Percentiles rank a stretch among this genome's conserved stretches.
phyloP scores from a whole-genome alignment of 2,113 vertebrate species.

The Nesoenas mayeri region DNA sequence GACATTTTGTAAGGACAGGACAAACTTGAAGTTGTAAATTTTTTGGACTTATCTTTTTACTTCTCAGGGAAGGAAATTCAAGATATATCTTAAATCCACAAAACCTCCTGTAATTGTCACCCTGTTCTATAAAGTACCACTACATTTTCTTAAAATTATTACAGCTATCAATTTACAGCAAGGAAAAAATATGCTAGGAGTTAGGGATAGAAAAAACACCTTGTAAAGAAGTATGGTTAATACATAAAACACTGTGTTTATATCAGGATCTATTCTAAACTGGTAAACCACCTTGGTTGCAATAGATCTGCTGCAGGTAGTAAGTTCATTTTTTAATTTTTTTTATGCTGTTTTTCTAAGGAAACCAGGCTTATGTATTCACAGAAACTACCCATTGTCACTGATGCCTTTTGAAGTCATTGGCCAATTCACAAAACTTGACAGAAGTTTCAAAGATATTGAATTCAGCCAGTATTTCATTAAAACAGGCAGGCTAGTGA shows the following conservation, averaged over 20 bases:
- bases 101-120: not conserved
- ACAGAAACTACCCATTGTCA: not conserved
- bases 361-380: not conserved
- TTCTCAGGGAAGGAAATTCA: not conserved
- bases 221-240: not conserved
- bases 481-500: not conserved
- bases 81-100: not conserved
- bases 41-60: not conserved
- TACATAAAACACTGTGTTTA: not conserved
- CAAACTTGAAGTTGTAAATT: not conserved
- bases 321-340: not conserved
- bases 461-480: not conserved
- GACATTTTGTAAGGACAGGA: not conserved
- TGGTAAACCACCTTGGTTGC: not conserved
- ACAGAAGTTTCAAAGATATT: not conserved
- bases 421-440: not conserved
- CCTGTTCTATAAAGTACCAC: not conserved
- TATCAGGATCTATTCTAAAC: not conserved
- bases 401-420: not conserved
- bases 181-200: not conserved
- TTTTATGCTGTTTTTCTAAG: not conserved
- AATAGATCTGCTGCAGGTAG: not conserved
- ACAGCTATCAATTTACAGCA: not conserved
- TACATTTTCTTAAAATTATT: not conserved
- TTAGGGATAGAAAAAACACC: not conserved